Evolutionary conservation across 2,888 invertebrate species (phyloP), one percentile per base, ranked within the genome.

Genomic region (Dusona sp.): DNA sequence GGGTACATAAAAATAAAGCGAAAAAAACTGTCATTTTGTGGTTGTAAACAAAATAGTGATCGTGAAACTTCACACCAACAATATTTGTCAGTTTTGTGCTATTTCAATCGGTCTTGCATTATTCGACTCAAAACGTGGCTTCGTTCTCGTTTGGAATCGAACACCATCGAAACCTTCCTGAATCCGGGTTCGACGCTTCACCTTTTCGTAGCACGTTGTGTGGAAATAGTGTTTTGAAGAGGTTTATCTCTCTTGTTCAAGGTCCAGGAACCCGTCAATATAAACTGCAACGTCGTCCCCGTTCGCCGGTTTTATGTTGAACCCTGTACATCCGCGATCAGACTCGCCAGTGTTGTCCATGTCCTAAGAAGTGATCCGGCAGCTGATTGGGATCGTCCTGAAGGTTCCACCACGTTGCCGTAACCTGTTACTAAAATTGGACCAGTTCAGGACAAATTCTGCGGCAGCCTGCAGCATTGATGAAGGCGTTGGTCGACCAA

Each of bases 21-120:
- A 45, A 22, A 45, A 70, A 45, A 70, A 45, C 45, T 68, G 68
- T 70, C 70, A 70, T 45, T 70, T 70, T 38, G 29, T 61, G 4
- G 16, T 61, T 61, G 61, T 61, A 13, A 61, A 61, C 61, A 61
- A 22, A 61, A 19, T 2, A n/a, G 22, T 54, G 0, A 48, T 48
- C n/a, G 6, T 8, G 29, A 61, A 6, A 6, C 29, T 16, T 7
- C 7, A 16, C 16, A 29, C 29, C 61, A 25, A 61, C 1, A 16
- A 29, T 61, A 29, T 61, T 61, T 29, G 61, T 16, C 61, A 7
- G 29, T 61, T 29, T 6, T 13, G 29, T 61, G 16, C 29, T 29
- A 29, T 29, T 61, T 29, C 61, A 16, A 13, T 6, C 29, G 0
- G 13, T 29, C 16, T 6, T 16, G 16, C 29, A 61, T 61, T 61